Percentiles rank a stretch among this genome's conserved stretches.
phyloP scores from a whole-genome alignment of 2,113 vertebrate species.

The Microcebus lehilahytsara region DNA sequence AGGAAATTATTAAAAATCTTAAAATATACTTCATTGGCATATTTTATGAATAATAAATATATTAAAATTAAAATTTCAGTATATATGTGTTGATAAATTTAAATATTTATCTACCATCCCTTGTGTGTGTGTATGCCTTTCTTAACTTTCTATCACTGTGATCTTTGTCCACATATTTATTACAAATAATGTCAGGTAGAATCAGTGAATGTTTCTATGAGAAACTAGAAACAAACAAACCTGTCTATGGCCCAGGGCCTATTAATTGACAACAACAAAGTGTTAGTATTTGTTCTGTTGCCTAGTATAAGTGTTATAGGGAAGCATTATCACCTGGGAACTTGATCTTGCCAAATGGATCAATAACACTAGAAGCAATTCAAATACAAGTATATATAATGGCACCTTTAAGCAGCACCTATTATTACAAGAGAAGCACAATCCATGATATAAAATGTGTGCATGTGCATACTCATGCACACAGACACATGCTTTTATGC shows the following conservation, averaged over 20 bases:
- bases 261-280: background rate
- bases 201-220: background rate
- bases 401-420: background rate
- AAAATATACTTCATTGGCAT: background rate
- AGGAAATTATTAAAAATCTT: background rate
- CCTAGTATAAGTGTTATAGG: background rate
- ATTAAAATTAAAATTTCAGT: background rate
- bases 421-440: background rate
- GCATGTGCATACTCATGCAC: background rate
- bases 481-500: background rate
- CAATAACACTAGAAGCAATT: background rate
- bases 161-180: background rate
- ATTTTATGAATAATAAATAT: background rate
- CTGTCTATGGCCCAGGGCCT: background rate
- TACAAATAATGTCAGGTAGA: background rate
- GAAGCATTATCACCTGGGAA: background rate
- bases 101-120: background rate
- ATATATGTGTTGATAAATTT: background rate
- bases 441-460: no score
- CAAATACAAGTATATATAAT: rapidly evolving
- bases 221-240: background rate
- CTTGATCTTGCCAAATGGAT: background rate
- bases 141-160: background rate
- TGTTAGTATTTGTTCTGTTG: background rate
- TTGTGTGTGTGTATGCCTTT: background rate